Evolutionary conservation across 2,888 invertebrate genomes (phyloP).

Genomic region (Autographa gamma): DNA sequence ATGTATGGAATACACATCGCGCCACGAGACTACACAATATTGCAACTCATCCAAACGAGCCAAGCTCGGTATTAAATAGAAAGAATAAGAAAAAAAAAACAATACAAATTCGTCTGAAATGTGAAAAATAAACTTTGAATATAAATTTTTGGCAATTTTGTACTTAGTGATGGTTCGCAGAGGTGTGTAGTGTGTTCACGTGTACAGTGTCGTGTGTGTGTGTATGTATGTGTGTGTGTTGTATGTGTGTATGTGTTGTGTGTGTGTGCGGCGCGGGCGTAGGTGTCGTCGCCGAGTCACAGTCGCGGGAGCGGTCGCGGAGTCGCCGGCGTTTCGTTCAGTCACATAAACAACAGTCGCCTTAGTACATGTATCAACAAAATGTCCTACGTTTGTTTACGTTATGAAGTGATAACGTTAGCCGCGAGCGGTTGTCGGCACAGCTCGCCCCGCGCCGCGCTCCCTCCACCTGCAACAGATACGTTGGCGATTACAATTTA

Average conservation of each 20-base stretch:
- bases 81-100: slow-evolving; percentile 60
- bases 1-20: slow-evolving; percentile 68
- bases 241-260: slow-evolving; percentile 47
- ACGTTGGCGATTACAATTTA: slow-evolving; percentile 47
- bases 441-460: slow-evolving; percentile 73
- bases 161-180: slow-evolving; percentile 85
- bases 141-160: slow-evolving; percentile 88
- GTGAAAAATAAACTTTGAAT: slow-evolving; percentile 67
- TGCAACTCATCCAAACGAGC: slow-evolving; percentile 67
- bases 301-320: slow-evolving; percentile 61
- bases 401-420: slow-evolving; percentile 67
- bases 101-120: slow-evolving; percentile 65
- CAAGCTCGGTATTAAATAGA: slow-evolving; percentile 65
- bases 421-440: slow-evolving; percentile 64
- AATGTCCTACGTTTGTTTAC: slow-evolving; percentile 83
- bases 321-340: slow-evolving; percentile 71
- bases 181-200: slow-evolving; percentile 66
- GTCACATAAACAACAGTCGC: slow-evolving; percentile 84
- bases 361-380: slow-evolving; percentile 86
- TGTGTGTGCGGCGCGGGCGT: slow-evolving; percentile 71
- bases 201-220: slow-evolving; percentile 59
- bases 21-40: slow-evolving; percentile 63
- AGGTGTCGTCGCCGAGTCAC: slow-evolving; percentile 66
- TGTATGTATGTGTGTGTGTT: slow-evolving; percentile 58
- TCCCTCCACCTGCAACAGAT: slow-evolving; percentile 73